Evolutionary conservation across 2,888 invertebrate genomes (phyloP).

Genomic region (Polymixis flavicincta): DNA sequence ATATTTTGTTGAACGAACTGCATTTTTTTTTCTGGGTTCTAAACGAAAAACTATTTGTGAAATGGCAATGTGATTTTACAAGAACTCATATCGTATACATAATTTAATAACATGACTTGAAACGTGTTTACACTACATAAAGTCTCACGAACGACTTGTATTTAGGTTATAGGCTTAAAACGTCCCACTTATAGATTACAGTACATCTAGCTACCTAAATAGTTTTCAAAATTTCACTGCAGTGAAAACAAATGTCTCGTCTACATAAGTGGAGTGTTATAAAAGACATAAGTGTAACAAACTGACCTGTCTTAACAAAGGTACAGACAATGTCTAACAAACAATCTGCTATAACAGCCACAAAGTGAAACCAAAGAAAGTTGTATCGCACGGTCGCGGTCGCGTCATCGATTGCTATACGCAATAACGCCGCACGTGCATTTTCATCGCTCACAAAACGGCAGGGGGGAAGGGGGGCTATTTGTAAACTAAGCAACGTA

Average conservation of each 20-base stretch:
- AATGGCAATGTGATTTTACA: slow-evolving; percentile 27
- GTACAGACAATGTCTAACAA: slow-evolving; percentile 51
- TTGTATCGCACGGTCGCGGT: slow-evolving; percentile 62
- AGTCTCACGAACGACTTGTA: slow-evolving; percentile 36
- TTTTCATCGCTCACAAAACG: slow-evolving; percentile 55
- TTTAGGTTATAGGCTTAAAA: slow-evolving; percentile 42
- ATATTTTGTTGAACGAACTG: slow-evolving; percentile 39
- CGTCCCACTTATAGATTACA: slow-evolving; percentile 20
- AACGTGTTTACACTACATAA: slow-evolving; percentile 57
- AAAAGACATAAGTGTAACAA: slow-evolving; percentile 5
- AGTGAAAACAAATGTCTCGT: background rate
- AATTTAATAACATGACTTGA: slow-evolving; percentile 18
- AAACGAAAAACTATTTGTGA: slow-evolving; percentile 22
- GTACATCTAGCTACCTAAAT: slow-evolving; percentile 6
- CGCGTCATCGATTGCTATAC: slow-evolving; percentile 77
- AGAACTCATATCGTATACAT: slow-evolving; percentile 30
- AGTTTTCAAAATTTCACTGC: slow-evolving; percentile 26
- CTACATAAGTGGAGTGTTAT: slow-evolving; percentile 17
- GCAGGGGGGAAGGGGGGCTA: slow-evolving; percentile 43
- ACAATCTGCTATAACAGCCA: slow-evolving; percentile 50
- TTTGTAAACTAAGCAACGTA: slow-evolving; percentile 57
- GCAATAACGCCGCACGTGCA: slow-evolving; percentile 72
- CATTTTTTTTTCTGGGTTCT: slow-evolving; percentile 23
- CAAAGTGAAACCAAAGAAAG: slow-evolving; percentile 80
- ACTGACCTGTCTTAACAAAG: slow-evolving; percentile 56